Evolutionary conservation across 2,113 vertebrate genomes (phyloP).

Genomic region (Syngnathus floridae): DNA sequence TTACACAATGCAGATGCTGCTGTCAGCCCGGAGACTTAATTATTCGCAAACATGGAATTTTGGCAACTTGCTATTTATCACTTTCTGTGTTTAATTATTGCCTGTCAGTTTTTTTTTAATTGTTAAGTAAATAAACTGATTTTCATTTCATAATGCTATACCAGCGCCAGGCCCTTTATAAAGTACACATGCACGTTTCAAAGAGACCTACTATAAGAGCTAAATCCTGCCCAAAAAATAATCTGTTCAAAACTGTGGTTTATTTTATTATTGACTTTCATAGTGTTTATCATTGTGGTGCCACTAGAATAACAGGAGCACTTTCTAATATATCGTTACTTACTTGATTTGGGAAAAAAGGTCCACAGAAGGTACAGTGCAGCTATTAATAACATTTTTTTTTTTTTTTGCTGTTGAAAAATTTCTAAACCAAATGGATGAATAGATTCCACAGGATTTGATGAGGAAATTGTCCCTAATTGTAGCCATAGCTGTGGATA

Average conservation of each 20-base stretch:
- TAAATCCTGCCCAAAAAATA: too few relatives aligned
- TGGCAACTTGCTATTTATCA: neutral
- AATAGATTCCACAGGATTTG: neutral
- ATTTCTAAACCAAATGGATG: neutral
- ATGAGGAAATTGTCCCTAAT: neutral
- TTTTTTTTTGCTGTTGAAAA: neutral
- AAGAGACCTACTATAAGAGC: neutral
- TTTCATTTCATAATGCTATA: neutral
- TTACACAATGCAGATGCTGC: neutral
- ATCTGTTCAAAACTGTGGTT: too few relatives aligned
- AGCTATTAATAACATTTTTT: neutral
- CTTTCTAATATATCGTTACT: neutral
- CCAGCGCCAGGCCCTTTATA: neutral
- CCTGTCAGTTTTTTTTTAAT: neutral
- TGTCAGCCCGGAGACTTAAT: neutral
- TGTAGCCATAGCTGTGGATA: conserved; percentile 5
- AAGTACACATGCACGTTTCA: neutral
- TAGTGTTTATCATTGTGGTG: neutral
- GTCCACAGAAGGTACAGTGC: neutral
- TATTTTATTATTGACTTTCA: too few relatives aligned
- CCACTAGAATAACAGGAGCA: neutral
- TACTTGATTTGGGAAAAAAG: neutral
- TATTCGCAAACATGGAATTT: neutral
- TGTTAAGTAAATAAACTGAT: neutral
- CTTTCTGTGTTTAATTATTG: neutral